A percentile compares a stretch with the other conserved stretches of the same genome.
phyloP scores from a whole-genome alignment of 92 coral and sea anemone species.

The Micromussa lordhowensis region DNA sequence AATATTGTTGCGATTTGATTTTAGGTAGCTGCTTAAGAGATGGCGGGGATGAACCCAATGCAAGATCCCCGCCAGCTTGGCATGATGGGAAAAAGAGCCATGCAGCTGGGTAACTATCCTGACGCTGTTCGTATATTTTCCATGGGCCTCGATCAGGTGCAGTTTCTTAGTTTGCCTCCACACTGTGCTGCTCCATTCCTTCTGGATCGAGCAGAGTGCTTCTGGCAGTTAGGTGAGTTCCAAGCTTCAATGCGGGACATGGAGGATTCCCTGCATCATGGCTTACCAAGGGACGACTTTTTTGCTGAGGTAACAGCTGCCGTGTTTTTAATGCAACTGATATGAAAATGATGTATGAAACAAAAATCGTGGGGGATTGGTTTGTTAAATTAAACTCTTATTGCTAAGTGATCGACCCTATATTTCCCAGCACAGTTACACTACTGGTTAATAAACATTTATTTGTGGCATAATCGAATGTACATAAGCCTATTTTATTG shows the following conservation, averaged over 20 bases:
- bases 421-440: too few species aligned
- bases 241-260: slow-evolving; percentile 19
- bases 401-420: too few species aligned
- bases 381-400: too few species aligned
- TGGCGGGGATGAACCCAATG: slow-evolving; percentile 7
- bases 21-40: background rate
- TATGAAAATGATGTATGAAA: too few species aligned
- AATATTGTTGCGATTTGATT: background rate
- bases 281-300: background rate
- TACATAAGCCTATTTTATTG: too few species aligned
- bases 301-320: slow-evolving; percentile 5
- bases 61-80: background rate
- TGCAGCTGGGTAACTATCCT: slow-evolving; percentile 31
- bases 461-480: too few species aligned
- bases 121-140: slow-evolving; percentile 40
- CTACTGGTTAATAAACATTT: too few species aligned
- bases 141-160: slow-evolving; percentile 15
- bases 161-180: background rate
- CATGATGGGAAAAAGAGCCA: slow-evolving; percentile 16
- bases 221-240: slow-evolving; percentile 27
- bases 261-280: background rate
- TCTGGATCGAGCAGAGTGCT: slow-evolving; percentile 57
- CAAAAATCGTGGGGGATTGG: too few species aligned
- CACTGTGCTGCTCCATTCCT: slow-evolving; percentile 25
- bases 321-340: background rate